These are phyloP conservation scores for Takifugu rubripes DNA, from an alignment of 2,797 vertebrate genomes.

Conservation along the genomic window DNA sequence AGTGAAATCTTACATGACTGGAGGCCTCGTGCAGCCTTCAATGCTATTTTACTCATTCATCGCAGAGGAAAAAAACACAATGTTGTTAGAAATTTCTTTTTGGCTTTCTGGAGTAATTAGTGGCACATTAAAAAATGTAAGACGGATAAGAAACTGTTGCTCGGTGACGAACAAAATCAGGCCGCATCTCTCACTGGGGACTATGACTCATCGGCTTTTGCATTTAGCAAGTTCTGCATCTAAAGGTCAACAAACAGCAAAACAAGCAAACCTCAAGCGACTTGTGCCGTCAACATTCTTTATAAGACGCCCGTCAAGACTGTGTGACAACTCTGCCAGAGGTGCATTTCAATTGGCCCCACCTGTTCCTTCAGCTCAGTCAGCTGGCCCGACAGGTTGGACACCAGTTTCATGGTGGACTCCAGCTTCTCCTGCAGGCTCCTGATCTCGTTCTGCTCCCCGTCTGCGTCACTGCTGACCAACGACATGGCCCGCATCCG, in stretches of 20 bases:
- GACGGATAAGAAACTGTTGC: slow-evolving; percentile 20
- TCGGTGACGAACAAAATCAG: slow-evolving; percentile 53
- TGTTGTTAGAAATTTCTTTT: too few species aligned
- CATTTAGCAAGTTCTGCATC: slow-evolving; percentile 52
- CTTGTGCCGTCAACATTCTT: not conserved
- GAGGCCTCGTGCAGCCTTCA: not conserved
- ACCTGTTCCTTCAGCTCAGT: slow-evolving; percentile 97
- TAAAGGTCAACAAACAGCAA: slow-evolving; percentile 34
- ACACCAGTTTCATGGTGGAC: slow-evolving; percentile 95
- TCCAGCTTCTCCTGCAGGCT: slow-evolving; percentile 96
- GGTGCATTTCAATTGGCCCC: slow-evolving; percentile 14
- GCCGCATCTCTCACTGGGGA: slow-evolving; percentile 3
- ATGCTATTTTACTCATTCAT: not conserved
- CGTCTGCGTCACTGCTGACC: slow-evolving; percentile 94
- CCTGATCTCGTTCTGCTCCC: slow-evolving; percentile 96
- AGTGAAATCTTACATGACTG: too few species aligned
- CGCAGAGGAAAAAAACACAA: too few species aligned
- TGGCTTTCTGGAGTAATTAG: too few species aligned
- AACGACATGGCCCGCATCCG: slow-evolving; percentile 97
- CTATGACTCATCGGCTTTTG: slow-evolving; percentile 61
- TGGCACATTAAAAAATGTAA: too few species aligned
- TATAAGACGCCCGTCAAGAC: not conserved
- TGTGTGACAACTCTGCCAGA: not conserved
- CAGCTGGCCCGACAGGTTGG: slow-evolving; percentile 91
- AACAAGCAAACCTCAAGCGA: slow-evolving; percentile 35